Percentiles rank a stretch among this genome's conserved stretches.
Conservation (phyloP, 1,140 invertebrate species). For the Saccostrea glomerata region DNA sequence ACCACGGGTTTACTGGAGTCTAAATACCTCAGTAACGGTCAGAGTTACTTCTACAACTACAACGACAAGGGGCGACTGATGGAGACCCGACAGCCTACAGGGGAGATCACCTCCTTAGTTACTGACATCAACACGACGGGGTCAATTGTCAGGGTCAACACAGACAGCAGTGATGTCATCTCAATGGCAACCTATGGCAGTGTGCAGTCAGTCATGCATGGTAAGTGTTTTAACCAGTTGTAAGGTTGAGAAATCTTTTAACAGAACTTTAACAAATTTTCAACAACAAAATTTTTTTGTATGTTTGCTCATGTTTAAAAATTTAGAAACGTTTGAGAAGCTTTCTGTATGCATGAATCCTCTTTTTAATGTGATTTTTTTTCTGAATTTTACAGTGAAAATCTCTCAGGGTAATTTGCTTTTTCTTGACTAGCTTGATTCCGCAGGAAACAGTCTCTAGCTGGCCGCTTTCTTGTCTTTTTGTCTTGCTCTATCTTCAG, state of each 20-base stretch:
- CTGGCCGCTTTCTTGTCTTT: conserved; percentile 14
- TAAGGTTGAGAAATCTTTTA: background rate
- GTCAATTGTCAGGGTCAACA: conserved; percentile 76
- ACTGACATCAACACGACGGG: conserved; percentile 77
- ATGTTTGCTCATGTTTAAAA: background rate
- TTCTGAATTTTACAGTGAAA: conserved; percentile 38
- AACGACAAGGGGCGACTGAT: conserved; percentile 91
- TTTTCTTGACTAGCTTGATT: conserved; percentile 34
- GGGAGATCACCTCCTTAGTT: conserved; percentile 89
- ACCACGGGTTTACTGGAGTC: conserved; percentile 89
- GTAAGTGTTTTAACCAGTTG: conserved; percentile 53
- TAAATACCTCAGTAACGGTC: conserved; percentile 85
- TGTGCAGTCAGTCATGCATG: conserved; percentile 78
- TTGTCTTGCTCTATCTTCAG: conserved; percentile 30
- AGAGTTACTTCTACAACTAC: conserved; percentile 93
- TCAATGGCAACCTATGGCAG: conserved; percentile 78
- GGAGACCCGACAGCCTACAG: conserved; percentile 91
- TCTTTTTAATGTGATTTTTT: conserved; percentile 24
- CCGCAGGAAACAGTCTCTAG: conserved; percentile 23
- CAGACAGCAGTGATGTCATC: conserved; percentile 74
- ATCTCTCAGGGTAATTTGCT: conserved; percentile 35
- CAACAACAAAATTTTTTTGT: background rate
- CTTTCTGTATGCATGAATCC: conserved; percentile 20
- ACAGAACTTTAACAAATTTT: background rate
- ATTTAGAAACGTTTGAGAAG: background rate